These are phyloP conservation scores for Copidosoma floridanum DNA, from an alignment of 1,140 invertebrate species.

Conservation along the genomic window DNA sequence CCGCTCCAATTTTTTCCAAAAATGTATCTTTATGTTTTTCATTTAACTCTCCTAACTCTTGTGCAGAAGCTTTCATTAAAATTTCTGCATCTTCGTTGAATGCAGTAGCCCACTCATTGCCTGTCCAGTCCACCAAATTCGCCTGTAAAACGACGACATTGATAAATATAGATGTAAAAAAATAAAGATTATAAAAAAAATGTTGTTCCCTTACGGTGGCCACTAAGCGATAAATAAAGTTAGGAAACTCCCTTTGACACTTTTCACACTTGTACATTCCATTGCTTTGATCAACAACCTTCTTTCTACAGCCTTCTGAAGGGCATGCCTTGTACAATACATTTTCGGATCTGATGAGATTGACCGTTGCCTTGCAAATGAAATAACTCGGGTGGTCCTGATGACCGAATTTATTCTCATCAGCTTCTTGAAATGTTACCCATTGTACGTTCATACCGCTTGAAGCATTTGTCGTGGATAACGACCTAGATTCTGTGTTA, in stretches of 20 bases:
- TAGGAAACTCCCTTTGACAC: conserved; percentile 79
- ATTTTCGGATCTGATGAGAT: conserved; percentile 74
- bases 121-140: conserved; percentile 78
- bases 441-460: conserved; percentile 42
- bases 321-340: conserved; percentile 89
- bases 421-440: conserved; percentile 74
- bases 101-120: conserved; percentile 82
- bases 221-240: conserved; percentile 85
- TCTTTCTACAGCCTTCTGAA: conserved; percentile 85
- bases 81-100: conserved; percentile 86
- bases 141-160: conserved; percentile 63
- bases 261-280: conserved; percentile 92
- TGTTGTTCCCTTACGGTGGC: conserved; percentile 75
- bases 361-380: conserved; percentile 67
- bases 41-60: conserved; percentile 72
- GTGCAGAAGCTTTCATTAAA: conserved; percentile 72
- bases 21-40: conserved; percentile 64
- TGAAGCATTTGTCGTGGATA: conserved; percentile 38
- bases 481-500: conserved; percentile 53
- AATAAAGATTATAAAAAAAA: too few relatives aligned
- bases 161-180: too few relatives aligned
- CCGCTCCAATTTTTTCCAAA: conserved; percentile 66
- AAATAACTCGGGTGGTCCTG: conserved; percentile 80
- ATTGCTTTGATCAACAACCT: conserved; percentile 84
- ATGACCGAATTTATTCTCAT: conserved; percentile 63